phyloP scores from a whole-genome alignment of 2,888 invertebrate genomes.

The Zele albiditarsus region DNA sequence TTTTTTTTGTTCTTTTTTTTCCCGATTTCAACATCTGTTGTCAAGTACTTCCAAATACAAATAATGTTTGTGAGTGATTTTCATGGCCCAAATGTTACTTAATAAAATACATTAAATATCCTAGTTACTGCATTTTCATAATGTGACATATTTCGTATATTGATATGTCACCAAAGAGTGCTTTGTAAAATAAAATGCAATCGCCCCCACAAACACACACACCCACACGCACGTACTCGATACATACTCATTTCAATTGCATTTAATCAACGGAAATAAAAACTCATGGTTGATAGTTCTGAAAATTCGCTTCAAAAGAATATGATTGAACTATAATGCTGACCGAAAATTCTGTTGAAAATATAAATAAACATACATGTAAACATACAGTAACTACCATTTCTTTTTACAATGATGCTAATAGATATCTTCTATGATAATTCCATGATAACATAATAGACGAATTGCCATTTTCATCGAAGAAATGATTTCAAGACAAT shows the following conservation, averaged over 20 bases:
- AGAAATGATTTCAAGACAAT: neutral
- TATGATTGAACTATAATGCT: neutral
- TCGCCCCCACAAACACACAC: neutral
- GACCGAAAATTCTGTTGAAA: neutral
- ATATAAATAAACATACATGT: neutral
- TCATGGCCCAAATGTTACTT: slow-evolving; percentile 66
- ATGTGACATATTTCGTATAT: neutral
- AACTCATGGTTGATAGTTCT: neutral
- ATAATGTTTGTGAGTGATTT: slow-evolving; percentile 50
- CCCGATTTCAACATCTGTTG: neutral
- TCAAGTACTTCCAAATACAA: slow-evolving; percentile 48
- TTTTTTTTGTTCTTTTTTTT: slow-evolving; percentile 24
- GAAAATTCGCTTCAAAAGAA: neutral
- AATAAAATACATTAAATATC: slow-evolving; percentile 45
- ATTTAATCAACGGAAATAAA: neutral
- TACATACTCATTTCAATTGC: neutral
- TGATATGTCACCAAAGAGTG: neutral
- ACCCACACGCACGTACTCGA: neutral
- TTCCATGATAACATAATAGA: neutral
- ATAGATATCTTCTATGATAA: neutral
- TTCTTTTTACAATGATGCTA: neutral
- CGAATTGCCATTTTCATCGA: neutral
- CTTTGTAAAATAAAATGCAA: neutral
- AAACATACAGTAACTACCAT: neutral
- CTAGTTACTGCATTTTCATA: neutral